These are phyloP conservation scores for Thera britannica DNA, from an alignment of 2,888 invertebrate species.

Conservation along the genomic window DNA sequence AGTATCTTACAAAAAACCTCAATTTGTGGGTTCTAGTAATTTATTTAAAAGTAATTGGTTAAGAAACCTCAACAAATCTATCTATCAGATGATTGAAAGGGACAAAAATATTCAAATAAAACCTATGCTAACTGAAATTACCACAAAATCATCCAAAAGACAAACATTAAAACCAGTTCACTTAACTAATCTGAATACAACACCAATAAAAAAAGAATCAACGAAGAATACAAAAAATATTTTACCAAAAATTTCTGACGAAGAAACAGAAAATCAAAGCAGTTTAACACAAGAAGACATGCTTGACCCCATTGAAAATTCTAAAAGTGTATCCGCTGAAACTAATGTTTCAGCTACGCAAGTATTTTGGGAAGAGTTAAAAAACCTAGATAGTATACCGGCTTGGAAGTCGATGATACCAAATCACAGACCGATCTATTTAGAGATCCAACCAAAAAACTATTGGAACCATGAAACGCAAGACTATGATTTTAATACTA, in stretches of 20 bases:
- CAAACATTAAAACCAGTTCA: not conserved
- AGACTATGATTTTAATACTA: conserved; percentile 51
- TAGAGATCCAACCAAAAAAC: conserved; percentile 59
- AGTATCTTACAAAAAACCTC: not conserved
- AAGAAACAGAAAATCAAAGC: conserved; percentile 14
- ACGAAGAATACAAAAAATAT: not conserved
- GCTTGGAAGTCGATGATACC: conserved; percentile 54
- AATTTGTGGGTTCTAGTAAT: not conserved
- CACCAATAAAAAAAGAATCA: not conserved
- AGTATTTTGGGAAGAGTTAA: conserved; percentile 36
- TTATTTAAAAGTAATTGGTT: conserved; percentile 3
- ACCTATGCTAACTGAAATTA: not conserved
- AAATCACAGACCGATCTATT: conserved; percentile 56
- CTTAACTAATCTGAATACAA: not conserved
- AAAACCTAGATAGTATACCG: conserved; percentile 25
- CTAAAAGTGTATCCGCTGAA: conserved; percentile 1
- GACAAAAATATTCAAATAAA: conserved; percentile 37
- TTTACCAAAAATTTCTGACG: not conserved
- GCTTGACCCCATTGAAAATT: conserved; percentile 10
- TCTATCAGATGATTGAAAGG: conserved; percentile 22
- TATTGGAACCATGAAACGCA: conserved; percentile 57
- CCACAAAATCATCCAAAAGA: not conserved
- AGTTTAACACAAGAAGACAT: conserved; percentile 17
- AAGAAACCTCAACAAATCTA: conserved; percentile 12
- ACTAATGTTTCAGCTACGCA: conserved; percentile 10